Evolutionary conservation across 2,888 invertebrate species (phyloP), one percentile per base, ranked within the genome.

Genomic region (Torymus auratus): DNA sequence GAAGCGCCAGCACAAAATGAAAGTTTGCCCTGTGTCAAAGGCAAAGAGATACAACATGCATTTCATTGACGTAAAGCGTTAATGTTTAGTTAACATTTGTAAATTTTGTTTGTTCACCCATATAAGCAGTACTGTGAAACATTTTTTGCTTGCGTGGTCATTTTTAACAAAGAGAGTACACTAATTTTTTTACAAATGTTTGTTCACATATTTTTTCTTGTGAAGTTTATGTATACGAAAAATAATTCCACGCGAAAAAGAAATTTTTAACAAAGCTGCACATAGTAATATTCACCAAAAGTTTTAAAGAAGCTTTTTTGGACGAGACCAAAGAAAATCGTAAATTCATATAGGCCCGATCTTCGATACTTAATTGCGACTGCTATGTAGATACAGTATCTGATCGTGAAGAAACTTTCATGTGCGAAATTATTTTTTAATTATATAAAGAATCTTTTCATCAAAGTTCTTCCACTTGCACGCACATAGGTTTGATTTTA

Each of bases 251-350:
- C 50, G 62, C 60, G 20, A 28, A 72, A 70, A 78, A 50, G 15
- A 78, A 74, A 56, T 68, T 76, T 77, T 77, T 69, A 76, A 72
- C 17, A 55, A 64, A 65, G 58, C 68, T 82, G 70, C 64, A 61
- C 60, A 71, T 78, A 56, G 60, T 68, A 74, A 58, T 72, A 76
- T 67, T 78, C 72, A 80, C 64, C 75, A 79, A 82, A 74, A 79
- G 82, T 70, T 73, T 79, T 77, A 74, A 72, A 69, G 78, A 85
- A 85, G 84, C 83, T 84, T 85, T 86, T 82, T 84, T 84, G 85
- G 83, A 85, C 74, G 83, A 85, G 81, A 86, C 86, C 87, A 87
- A 83, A 83, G 82, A 83, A 78, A 80, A 76, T 78, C 67, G 64
- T 65, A 68, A 76, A 79, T 71, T 41, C 41, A 78, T 13, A 65